phyloP scores from a whole-genome alignment of 2,888 invertebrate genomes.

The Hartigia nigra region DNA sequence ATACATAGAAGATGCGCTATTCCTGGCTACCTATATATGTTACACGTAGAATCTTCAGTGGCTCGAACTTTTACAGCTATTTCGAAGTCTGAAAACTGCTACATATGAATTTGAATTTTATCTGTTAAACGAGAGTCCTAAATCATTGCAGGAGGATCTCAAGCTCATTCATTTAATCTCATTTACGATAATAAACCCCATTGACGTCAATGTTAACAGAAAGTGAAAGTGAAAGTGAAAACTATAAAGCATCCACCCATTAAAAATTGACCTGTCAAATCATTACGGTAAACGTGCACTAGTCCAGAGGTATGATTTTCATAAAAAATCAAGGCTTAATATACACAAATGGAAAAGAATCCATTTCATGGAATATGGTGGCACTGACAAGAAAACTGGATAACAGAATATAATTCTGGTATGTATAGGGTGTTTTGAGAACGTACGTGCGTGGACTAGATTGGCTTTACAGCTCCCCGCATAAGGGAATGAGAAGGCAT shows the following conservation, averaged over 20 bases:
- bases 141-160: neutral
- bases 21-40: neutral
- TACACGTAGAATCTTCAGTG: slow-evolving; percentile 10
- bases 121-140: neutral
- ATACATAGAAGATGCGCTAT: slow-evolving; percentile 33
- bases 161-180: neutral
- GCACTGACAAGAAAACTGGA: neutral
- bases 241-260: neutral
- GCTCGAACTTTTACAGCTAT: slow-evolving; percentile 39
- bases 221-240: no score
- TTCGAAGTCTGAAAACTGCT: slow-evolving; percentile 1
- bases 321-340: neutral
- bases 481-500: neutral
- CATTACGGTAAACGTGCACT: neutral
- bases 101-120: neutral
- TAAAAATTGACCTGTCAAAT: neutral
- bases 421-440: neutral
- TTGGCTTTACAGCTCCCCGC: neutral
- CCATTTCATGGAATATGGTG: neutral
- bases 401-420: neutral
- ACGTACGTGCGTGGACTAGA: neutral
- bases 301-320: neutral
- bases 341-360: neutral
- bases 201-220: neutral
- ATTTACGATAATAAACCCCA: neutral